Base-by-base conservation (phyloP, 2,888 invertebrate genomes). In the Euclidia mi region DNA sequence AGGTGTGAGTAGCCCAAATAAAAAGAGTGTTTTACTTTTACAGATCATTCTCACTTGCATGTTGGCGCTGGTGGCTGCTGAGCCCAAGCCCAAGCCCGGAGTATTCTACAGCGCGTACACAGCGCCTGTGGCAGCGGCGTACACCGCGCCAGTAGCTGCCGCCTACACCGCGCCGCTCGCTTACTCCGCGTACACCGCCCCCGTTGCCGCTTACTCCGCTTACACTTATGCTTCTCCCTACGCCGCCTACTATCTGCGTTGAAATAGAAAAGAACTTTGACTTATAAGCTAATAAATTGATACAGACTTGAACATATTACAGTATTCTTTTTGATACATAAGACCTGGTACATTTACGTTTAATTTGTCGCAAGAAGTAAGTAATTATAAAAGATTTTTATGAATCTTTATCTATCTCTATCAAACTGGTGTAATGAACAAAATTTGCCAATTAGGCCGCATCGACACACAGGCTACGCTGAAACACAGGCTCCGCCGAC, bases 111-210 rank as follows among this genome's bases (percentile, higher is more conserved):
- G 75, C 18, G 76, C 80, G 2, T 83, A 83, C 69, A 77, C 88
- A 10, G 80, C 87, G 0, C 82, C 83, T 0, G 65, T 84, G 6
- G 87, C 88, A 1, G 81, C 82, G 0, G 81, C 82, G 28, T 83
- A 83, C 70, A 76, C 80, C 17, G 79, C 82, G 0, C 92, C 91
- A 56, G 74, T 89, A 0, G 86, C 88, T 66, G 85, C 94, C 57
- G 94, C 92, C 50, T 92, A 95, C 59, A 92, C 94, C 50, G 85
- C 89, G 0, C 84, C 85, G n/a, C 71, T 85, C 29, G 81, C 85
- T 15, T 82, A 93, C 94, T 55, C 85, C 15, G 84, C 85, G 2
- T 86, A 82, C 79, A 65, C 81, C 42, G 82, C 87, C 0, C 81
- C 81, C 2, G 66, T 79, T 12, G 78, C 82, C 11, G 79, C 84